Evolutionary conservation across 2,797 vertebrate genomes (phyloP), one percentile per base, ranked within the genome.

Genomic region (Phrynocephalus vlangalii): DNA sequence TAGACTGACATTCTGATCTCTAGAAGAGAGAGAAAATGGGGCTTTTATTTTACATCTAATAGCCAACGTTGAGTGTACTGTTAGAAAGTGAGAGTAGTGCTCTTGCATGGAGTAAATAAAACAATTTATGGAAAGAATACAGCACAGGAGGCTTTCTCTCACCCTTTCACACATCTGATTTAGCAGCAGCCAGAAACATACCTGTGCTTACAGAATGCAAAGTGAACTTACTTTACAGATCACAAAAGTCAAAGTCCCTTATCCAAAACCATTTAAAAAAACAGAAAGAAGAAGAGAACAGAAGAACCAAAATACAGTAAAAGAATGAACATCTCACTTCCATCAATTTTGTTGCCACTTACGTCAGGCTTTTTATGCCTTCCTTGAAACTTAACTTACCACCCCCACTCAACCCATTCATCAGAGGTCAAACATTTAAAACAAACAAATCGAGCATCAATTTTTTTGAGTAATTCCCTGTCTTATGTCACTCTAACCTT

Each of bases 401-500:
- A 56, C 28, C 52, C 68, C 24, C 68, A 80, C 68, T 10, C 3
- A 44, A 66, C 20, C 16, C 56, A 30, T 79, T 79, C 50, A 79
- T 73, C 70, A 81, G 33, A 16, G 22, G 30, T 30, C 24, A 30
- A 16, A 81, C 22, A 33, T 81, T 86, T n/a, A 66, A 81, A 81
- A 20, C 26, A 56, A 86, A 72, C 9, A 7, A 5, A 60, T 28
- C 2, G 16, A 52, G 3, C 56, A 38, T 44, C 22, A 76, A 22
- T n/a, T 44, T 83, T 52, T 73, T 63, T 22, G 83, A 82, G 2
- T 24, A 38, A n/a, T 79, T 1, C 82, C 72, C 75, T 84, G 8
- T 77, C 87, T 87, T 56, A 86, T 83, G 44, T 72, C 70, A 70
- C 66, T 89, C 88, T 66, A 68, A 13, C 81, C 86, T 68, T 71